Evolutionary conservation across 2,113 vertebrate genomes (phyloP), one percentile per base, ranked within the genome.

Genomic region (Aegithalos caudatus): DNA sequence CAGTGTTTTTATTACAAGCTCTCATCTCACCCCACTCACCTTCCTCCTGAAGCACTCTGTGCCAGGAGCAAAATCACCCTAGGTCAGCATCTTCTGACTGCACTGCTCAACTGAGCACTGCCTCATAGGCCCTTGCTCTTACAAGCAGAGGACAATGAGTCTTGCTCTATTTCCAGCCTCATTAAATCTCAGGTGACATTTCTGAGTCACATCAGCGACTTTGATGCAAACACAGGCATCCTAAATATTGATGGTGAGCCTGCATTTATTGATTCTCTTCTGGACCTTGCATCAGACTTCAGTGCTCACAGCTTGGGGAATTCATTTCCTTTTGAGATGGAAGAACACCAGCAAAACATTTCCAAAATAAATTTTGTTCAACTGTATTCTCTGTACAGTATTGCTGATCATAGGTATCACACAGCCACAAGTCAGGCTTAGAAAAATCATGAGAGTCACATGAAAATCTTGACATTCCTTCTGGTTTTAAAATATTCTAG

Each of bases 351-450:
- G 37, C 9, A 53, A 23, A 14, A 53, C 10, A 54, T 67, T 56
- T 73, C 56, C 7, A 1, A 88, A 78, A 51, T 40, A 2, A 35
- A 31, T 88, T 71, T 81, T 81, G 2, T 78, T 84, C 33, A 64
- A 10, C 14, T 0, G 0, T 66, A 23, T 74, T 48, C 23, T 54
- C 51, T 67, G 11, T 56, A 28, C 2, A 27, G 9, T 69, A 20
- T 48, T 48, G 20, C n/a, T 71, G 77, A 86, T 58, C 40, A 58
- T 27, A 74, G 14, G 5, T 29, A 60, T 20, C 2, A 3, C 10
- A 67, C 12, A 86, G 20, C 28, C 22, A 67, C 25, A 50, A 86
- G 17, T 5, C 27, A 62, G 12, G 13, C 33, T 58, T 62, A 73
- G 44, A 86, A 81, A 94, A 88, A 38, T 47, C 27, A 37, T n/a